Conservation (phyloP, 2,113 vertebrate species). For the Chaenogobius annularis region DNA sequence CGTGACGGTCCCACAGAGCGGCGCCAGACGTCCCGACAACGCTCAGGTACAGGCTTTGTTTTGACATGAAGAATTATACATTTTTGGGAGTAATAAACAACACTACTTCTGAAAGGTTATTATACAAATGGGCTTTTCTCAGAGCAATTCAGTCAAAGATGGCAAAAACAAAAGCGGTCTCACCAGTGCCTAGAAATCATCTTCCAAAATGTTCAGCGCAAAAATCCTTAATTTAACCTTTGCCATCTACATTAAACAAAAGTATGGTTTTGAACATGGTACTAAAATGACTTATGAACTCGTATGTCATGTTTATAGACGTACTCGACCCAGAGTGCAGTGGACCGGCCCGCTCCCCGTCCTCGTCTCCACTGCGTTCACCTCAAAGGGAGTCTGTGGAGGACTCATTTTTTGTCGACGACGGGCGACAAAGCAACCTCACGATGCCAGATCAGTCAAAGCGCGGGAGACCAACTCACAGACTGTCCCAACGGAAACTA, state of each 20-base stretch:
- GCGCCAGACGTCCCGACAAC: slow-evolving; percentile 51
- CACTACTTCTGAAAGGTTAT: not conserved
- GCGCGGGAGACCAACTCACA: slow-evolving; percentile 53
- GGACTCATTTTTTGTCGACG: slow-evolving; percentile 47
- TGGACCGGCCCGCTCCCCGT: slow-evolving; percentile 72
- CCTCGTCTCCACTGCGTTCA: slow-evolving; percentile 73
- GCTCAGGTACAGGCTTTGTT: slow-evolving; percentile 67
- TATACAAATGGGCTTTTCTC: not conserved
- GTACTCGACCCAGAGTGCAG: slow-evolving; percentile 53
- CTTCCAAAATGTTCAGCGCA: not conserved
- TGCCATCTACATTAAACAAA: not conserved
- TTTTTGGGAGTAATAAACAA: too few species aligned
- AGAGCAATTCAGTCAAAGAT: not conserved
- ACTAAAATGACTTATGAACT: not conserved
- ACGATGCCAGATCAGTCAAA: slow-evolving; percentile 44
- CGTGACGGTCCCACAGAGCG: slow-evolving; percentile 83
- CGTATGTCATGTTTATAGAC: not conserved
- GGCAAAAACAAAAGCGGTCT: not conserved
- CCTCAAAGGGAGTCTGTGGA: slow-evolving; percentile 33
- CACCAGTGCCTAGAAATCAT: not conserved
- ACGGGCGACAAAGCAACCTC: slow-evolving; percentile 49
- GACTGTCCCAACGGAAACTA: slow-evolving; percentile 60
- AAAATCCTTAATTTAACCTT: not conserved
- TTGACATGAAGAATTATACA: slow-evolving; percentile 38
- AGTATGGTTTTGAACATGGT: too few species aligned